Percentiles rank a stretch among this genome's conserved stretches.
Conservation (phyloP, 2,797 vertebrate genomes). For the Oophaga sylvatica region DNA sequence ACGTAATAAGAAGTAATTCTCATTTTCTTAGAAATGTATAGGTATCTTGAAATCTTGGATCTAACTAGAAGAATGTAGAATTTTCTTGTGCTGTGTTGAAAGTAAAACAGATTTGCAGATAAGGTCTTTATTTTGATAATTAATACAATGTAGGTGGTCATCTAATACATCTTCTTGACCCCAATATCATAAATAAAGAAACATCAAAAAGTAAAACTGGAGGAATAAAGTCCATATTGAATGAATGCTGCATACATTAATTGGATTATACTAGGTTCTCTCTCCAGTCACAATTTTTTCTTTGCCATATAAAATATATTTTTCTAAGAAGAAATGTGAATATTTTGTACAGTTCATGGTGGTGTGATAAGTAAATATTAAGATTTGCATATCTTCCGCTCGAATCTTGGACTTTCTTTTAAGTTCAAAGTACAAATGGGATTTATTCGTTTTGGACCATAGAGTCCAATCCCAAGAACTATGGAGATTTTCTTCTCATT, state of each 20-base stretch:
- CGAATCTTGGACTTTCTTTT: neutral
- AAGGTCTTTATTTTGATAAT: conserved; percentile 41
- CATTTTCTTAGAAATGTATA: conserved; percentile 5
- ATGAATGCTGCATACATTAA: neutral
- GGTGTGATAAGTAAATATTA: neutral
- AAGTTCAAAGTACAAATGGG: neutral
- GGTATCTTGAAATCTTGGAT: neutral
- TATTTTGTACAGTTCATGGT: neutral
- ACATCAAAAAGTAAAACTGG: conserved; percentile 28
- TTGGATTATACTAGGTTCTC: conserved; percentile 16
- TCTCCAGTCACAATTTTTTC: neutral
- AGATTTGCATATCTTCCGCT: neutral
- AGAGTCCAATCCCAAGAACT: neutral
- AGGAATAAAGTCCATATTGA: conserved; percentile 30
- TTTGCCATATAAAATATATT: neutral
- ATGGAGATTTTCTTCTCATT: neutral
- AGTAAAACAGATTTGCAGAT: conserved; percentile 41
- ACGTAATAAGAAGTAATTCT: neutral
- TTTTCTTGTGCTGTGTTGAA: neutral
- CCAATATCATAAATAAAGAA: conserved; percentile 33
- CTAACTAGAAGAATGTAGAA: neutral
- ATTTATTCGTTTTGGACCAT: conserved; percentile 9
- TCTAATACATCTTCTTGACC: neutral
- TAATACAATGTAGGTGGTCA: conserved; percentile 51
- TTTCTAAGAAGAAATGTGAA: conserved; percentile 24